phyloP scores from a whole-genome alignment of 2,113 vertebrate genomes.

The Nesoenas mayeri region DNA sequence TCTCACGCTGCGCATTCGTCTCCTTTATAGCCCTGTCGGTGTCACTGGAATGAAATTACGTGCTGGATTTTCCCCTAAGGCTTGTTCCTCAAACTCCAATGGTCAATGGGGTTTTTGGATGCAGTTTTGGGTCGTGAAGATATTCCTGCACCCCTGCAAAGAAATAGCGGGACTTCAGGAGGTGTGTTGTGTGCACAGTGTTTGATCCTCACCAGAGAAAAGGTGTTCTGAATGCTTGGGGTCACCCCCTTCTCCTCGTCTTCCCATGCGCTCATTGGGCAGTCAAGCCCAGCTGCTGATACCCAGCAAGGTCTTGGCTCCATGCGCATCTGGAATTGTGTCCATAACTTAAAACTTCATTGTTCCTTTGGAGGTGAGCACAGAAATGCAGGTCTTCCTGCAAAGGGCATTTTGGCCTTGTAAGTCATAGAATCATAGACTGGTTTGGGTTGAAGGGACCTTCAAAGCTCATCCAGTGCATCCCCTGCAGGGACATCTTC shows the following conservation, averaged over 20 bases:
- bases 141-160: background rate
- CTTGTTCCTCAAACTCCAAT: background rate
- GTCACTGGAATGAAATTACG: constrained; percentile 33
- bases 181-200: background rate
- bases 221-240: background rate
- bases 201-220: background rate
- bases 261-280: rapidly evolving
- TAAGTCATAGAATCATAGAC: background rate
- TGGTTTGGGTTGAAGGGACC: no score
- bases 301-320: background rate
- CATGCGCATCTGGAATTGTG: rapidly evolving
- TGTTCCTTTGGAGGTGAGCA: background rate
- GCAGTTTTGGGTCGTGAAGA: background rate
- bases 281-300: background rate
- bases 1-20: background rate
- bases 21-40: background rate
- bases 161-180: background rate
- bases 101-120: background rate
- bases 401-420: background rate
- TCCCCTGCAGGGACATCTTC: no score
- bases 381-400: background rate
- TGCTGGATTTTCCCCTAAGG: constrained; percentile 10
- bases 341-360: rapidly evolving
- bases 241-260: background rate
- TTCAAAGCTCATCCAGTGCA: no score